Conservation (phyloP, 2,888 invertebrate genomes). For the Lochmaea crataegi region DNA sequence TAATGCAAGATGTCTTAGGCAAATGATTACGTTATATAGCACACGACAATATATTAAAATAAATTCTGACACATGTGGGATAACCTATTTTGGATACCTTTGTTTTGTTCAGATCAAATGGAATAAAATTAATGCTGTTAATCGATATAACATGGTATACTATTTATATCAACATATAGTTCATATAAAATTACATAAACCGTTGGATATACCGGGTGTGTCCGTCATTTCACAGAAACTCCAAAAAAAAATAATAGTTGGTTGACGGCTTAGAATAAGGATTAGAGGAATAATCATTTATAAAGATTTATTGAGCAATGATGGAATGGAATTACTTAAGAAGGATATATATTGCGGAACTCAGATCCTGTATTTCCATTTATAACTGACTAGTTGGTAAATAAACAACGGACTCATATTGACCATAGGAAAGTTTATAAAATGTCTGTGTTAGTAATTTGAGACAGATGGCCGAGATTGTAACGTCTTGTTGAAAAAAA, state of each 20-base stretch:
- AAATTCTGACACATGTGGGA: no score
- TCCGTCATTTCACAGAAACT: constrained; percentile 29
- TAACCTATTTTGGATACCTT: no score
- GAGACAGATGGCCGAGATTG: constrained; percentile 24
- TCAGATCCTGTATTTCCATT: constrained; percentile 51
- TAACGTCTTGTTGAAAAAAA: constrained; percentile 7
- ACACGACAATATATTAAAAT: no score
- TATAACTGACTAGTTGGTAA: constrained; percentile 41
- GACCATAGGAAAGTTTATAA: constrained; percentile 28
- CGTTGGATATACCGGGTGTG: constrained; percentile 24
- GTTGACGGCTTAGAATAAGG: constrained; percentile 41
- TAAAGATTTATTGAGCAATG: constrained; percentile 51
- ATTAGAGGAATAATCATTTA: constrained; percentile 49
- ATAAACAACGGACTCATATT: constrained; percentile 34
- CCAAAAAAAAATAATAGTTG: constrained; percentile 29
- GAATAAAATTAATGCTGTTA: no score
- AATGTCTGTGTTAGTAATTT: constrained; percentile 26
- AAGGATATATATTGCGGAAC: constrained; percentile 52
- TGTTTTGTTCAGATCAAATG: no score
- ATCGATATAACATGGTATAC: no score
- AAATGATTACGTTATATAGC: no score
- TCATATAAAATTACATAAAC: neutral
- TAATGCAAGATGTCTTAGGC: no score
- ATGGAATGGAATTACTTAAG: constrained; percentile 50
- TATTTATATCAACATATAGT: neutral